A percentile compares a stretch with the other conserved stretches of the same genome.
phyloP scores from a whole-genome alignment of 2,888 invertebrate species.

The Zygogramma bicolorata region DNA sequence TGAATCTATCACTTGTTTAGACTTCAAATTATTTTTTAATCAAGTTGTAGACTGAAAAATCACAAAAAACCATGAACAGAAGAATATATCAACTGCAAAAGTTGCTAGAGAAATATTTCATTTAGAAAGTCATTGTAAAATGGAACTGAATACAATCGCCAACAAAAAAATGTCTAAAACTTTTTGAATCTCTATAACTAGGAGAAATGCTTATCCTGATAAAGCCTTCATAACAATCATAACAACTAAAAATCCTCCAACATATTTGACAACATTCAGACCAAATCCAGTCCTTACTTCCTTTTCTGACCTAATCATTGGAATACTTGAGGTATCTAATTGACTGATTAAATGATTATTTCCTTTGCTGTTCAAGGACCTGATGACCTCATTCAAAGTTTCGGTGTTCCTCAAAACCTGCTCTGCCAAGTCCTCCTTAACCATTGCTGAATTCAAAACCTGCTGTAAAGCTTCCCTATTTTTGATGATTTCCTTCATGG shows the following conservation, averaged over 20 bases:
- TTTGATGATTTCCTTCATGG: constrained; percentile 33
- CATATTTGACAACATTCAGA: background rate
- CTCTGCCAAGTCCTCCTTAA: background rate
- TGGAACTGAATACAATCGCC: too few species aligned
- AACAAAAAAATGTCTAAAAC: too few species aligned
- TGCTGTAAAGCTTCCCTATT: constrained; percentile 30
- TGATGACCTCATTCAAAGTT: constrained; percentile 19
- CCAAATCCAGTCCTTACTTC: background rate
- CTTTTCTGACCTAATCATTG: background rate
- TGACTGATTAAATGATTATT: too few species aligned
- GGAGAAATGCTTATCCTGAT: background rate
- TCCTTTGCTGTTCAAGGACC: constrained; percentile 2
- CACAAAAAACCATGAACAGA: too few species aligned
- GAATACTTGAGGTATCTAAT: background rate
- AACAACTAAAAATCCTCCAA: background rate
- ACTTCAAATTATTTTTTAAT: too few species aligned
- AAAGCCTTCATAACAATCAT: background rate
- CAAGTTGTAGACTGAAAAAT: too few species aligned
- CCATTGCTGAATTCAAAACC: background rate
- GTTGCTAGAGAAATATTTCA: too few species aligned
- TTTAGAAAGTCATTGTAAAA: too few species aligned
- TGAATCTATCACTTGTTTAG: too few species aligned
- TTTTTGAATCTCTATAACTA: background rate
- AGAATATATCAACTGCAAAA: too few species aligned
- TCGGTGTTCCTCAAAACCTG: background rate